phyloP scores from a whole-genome alignment of 2,797 vertebrate genomes.

The Acanthiza pusilla region DNA sequence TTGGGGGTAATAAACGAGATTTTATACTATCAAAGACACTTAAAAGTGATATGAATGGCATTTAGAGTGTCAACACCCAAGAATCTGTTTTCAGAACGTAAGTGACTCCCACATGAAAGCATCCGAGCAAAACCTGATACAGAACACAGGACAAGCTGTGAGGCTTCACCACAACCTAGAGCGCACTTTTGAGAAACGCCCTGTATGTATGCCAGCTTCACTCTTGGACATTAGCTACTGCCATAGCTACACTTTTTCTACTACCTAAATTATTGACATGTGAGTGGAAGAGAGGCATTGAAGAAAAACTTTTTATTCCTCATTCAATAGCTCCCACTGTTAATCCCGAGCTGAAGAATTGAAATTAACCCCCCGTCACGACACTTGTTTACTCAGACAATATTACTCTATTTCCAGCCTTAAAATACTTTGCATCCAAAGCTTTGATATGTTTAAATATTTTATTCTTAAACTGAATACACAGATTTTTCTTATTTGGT shows the following conservation, averaged over 20 bases:
- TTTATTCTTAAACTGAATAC: not conserved
- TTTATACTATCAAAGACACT: not conserved
- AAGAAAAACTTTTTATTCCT: not conserved
- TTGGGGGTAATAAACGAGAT: not conserved
- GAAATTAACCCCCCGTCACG: not conserved
- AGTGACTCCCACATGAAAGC: not conserved
- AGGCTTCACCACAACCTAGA: not conserved
- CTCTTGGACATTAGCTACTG: not conserved
- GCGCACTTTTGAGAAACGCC: not conserved
- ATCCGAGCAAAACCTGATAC: not conserved
- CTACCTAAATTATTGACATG: rapidly evolving
- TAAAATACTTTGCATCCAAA: not conserved
- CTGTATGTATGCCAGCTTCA: not conserved
- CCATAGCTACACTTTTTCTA: not conserved
- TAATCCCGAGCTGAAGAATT: not conserved
- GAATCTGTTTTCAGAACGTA: not conserved
- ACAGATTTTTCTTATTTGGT: not conserved
- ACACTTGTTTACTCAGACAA: not conserved
- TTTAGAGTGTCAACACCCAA: not conserved
- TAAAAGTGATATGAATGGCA: not conserved
- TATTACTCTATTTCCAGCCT: not conserved
- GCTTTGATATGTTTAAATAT: not conserved
- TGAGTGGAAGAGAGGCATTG: not conserved
- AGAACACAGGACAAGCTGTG: not conserved
- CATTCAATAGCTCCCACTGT: not conserved